phyloP scores from a whole-genome alignment of 2,888 invertebrate genomes.

The Mesorhabditis sp. region DNA sequence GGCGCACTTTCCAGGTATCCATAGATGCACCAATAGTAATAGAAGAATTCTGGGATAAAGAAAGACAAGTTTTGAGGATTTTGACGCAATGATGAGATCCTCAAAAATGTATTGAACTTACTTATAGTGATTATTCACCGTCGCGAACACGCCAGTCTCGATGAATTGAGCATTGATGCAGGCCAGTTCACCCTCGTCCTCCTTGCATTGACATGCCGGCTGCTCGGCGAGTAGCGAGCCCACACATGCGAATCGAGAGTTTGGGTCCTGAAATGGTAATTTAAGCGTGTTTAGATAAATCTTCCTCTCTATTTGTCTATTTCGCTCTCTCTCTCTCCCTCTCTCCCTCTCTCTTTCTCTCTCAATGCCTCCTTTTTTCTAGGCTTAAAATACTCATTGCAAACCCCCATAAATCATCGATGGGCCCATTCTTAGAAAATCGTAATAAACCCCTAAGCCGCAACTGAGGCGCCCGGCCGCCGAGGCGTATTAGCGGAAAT shows the following conservation, averaged over 20 bases:
- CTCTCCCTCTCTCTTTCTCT: background rate
- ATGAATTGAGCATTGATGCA: slow-evolving; percentile 58
- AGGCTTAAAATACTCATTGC: background rate
- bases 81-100: no score
- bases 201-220: slow-evolving; percentile 51
- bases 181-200: slow-evolving; percentile 32
- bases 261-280: slow-evolving; percentile 2
- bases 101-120: slow-evolving; percentile 18
- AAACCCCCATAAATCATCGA: no score
- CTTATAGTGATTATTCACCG: slow-evolving; percentile 50
- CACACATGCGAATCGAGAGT: background rate
- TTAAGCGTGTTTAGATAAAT: background rate
- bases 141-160: slow-evolving; percentile 51
- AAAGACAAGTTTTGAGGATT: no score
- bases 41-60: no score
- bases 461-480: no score
- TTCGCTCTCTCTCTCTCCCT: slow-evolving; percentile 1
- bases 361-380: background rate
- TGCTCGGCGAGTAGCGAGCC: slow-evolving; percentile 37
- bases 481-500: no score
- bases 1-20: no score
- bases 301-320: background rate
- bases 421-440: no score
- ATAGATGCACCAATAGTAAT: no score
- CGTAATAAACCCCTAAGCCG: no score